Conservation (phyloP, 2,888 invertebrate species). For the Brachyptera risi region DNA sequence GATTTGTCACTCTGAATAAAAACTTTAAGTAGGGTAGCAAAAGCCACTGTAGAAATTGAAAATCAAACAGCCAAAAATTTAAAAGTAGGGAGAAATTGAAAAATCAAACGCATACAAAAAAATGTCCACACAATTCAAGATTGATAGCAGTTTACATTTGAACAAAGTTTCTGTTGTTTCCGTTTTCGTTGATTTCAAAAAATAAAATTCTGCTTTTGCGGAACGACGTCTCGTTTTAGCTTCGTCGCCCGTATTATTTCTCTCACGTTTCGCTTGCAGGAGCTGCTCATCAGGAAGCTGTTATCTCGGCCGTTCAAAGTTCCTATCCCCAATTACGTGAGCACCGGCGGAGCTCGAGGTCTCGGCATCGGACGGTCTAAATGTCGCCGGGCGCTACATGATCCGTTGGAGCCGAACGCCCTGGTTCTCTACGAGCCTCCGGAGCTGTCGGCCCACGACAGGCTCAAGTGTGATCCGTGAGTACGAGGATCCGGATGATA, state of each 20-base stretch:
- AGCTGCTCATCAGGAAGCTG: constrained; percentile 77
- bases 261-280: constrained; percentile 52
- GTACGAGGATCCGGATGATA: too few species aligned
- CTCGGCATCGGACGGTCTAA: constrained; percentile 66
- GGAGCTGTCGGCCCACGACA: constrained; percentile 78
- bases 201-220: not conserved
- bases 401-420: constrained; percentile 89
- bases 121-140: too few species aligned
- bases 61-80: too few species aligned
- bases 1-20: too few species aligned
- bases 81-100: too few species aligned
- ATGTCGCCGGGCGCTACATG: constrained; percentile 69
- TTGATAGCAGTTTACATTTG: too few species aligned
- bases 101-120: too few species aligned
- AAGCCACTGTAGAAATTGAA: too few species aligned
- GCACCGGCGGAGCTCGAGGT: constrained; percentile 64
- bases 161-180: not conserved
- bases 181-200: not conserved
- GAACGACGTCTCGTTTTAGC: too few species aligned
- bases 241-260: too few species aligned
- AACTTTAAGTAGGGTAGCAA: too few species aligned
- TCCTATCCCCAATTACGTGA: constrained; percentile 85
- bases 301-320: constrained; percentile 86
- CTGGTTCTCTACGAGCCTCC: constrained; percentile 85
- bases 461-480: constrained; percentile 70